A percentile compares a stretch with the other conserved stretches of the same genome.
phyloP scores from a whole-genome alignment of 2,797 vertebrate species.

The Lagocephalus sceleratus region DNA sequence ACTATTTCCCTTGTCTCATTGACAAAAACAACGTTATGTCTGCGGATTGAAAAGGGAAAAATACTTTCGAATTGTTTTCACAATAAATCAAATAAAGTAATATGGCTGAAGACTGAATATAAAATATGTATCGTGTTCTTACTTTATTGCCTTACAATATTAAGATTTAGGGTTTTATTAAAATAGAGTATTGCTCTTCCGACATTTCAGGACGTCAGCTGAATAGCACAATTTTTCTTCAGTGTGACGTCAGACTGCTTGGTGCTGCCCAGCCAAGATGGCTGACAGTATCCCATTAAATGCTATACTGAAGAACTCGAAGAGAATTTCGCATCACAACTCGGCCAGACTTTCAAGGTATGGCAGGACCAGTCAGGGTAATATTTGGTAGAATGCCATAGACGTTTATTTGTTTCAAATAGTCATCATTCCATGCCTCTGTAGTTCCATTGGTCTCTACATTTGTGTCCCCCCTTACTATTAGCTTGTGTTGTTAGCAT shows the following conservation, averaged over 20 bases:
- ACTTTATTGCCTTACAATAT: too few relatives aligned
- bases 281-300: conserved; percentile 88
- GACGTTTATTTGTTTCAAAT: background rate
- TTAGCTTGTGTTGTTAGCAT: conserved; percentile 55
- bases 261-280: conserved; percentile 80
- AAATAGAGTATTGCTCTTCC: background rate
- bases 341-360: conserved; percentile 84
- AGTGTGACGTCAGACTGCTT: conserved; percentile 49
- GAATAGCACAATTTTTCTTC: conserved; percentile 21
- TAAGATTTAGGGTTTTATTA: too few relatives aligned
- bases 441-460: background rate
- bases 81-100: too few relatives aligned
- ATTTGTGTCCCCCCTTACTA: conserved; percentile 10
- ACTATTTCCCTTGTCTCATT: too few relatives aligned
- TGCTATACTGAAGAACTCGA: conserved; percentile 80
- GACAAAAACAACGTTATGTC: too few relatives aligned
- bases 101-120: too few relatives aligned
- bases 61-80: too few relatives aligned
- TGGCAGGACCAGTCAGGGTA: background rate
- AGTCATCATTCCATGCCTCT: background rate
- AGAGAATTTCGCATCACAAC: conserved; percentile 81
- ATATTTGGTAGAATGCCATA: background rate
- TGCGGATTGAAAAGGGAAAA: too few relatives aligned
- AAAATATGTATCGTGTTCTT: too few relatives aligned
- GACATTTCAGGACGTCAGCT: rapidly evolving